phyloP scores from a whole-genome alignment of 2,113 vertebrate genomes.

The Dicrurus megarhynchus region DNA sequence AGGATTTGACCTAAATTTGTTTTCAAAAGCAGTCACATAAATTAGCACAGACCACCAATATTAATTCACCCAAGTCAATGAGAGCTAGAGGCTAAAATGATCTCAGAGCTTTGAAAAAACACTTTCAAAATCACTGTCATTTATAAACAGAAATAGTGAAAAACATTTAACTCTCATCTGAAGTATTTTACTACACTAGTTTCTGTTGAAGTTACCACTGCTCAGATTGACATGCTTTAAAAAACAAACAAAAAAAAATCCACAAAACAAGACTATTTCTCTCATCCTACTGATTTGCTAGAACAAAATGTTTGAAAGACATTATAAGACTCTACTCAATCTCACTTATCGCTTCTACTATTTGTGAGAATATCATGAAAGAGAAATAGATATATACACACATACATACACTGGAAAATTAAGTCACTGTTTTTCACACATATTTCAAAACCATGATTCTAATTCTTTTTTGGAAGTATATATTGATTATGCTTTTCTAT shows the following conservation, averaged over 20 bases:
- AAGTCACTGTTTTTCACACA: background rate
- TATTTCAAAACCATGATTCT: background rate
- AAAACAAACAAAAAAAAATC: background rate
- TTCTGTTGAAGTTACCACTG: background rate
- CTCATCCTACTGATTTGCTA: background rate
- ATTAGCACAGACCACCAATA: conserved; percentile 33
- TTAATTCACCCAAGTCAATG: conserved; percentile 30
- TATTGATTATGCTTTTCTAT: background rate
- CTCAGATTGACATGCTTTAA: background rate
- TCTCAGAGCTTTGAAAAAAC: background rate
- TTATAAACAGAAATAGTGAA: background rate
- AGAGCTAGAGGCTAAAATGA: conserved; percentile 10
- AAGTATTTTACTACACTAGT: background rate
- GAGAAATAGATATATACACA: background rate
- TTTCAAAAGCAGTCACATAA: conserved; percentile 31
- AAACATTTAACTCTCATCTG: background rate
- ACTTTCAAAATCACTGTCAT: background rate
- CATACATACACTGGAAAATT: background rate
- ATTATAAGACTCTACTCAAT: background rate
- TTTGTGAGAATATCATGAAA: background rate
- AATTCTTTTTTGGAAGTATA: background rate
- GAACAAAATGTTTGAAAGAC: background rate
- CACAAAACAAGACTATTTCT: background rate
- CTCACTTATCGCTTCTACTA: background rate
- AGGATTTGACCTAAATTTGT: conserved; percentile 43